Percentiles rank a stretch among this genome's conserved stretches.
These are phyloP conservation scores for Coracopsis vasa DNA, from an alignment of 2,113 vertebrate species.

Conservation along the genomic window DNA sequence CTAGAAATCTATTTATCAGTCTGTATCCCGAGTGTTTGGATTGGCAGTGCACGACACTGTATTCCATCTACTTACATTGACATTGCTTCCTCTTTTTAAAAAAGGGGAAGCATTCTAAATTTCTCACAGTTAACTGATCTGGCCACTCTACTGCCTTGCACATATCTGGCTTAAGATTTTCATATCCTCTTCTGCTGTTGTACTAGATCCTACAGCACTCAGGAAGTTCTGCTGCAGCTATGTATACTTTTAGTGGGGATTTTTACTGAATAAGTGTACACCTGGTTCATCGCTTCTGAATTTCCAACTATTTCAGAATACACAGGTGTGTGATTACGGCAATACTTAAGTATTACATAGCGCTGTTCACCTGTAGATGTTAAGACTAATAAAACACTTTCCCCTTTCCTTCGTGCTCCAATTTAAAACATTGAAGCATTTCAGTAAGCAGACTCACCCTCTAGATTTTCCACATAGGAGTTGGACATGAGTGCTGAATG, in stretches of 20 bases:
- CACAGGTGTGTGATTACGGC: background rate
- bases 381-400: constrained; percentile 9
- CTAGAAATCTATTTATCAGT: background rate
- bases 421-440: constrained; percentile 70
- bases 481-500: constrained; percentile 79
- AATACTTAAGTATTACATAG: background rate
- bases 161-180: background rate
- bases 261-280: background rate
- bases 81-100: background rate
- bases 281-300: constrained; percentile 2
- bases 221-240: constrained; percentile 44
- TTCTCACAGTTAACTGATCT: background rate
- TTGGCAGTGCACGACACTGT: background rate
- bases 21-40: background rate
- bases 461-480: constrained; percentile 82
- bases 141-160: background rate
- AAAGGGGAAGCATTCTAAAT: background rate
- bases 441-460: constrained; percentile 79
- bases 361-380: background rate
- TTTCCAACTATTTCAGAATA: constrained; percentile 5
- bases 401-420: constrained; percentile 49
- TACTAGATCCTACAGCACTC: constrained; percentile 20
- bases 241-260: background rate
- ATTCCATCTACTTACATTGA: background rate
- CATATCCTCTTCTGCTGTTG: background rate